A percentile compares a stretch with the other conserved stretches of the same genome.
phyloP scores from a whole-genome alignment of 2,888 invertebrate genomes.

The Teleogryllus oceanicus region DNA sequence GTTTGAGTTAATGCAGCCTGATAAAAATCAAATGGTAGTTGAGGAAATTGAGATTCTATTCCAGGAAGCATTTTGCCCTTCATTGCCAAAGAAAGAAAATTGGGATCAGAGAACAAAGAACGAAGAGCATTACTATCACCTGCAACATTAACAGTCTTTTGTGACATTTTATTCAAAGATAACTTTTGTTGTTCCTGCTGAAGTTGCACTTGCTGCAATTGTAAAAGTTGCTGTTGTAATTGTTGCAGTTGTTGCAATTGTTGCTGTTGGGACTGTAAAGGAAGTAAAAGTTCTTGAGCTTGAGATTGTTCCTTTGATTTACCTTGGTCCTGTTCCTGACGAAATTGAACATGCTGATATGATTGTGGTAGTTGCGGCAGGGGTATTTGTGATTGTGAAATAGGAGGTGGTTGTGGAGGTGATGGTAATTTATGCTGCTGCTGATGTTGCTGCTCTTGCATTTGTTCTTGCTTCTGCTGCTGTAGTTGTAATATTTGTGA shows the following conservation, averaged over 20 bases:
- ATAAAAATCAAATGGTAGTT: neutral
- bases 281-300: neutral
- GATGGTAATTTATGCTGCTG: constrained; percentile 24
- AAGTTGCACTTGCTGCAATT: constrained; percentile 30
- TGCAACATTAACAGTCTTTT: neutral
- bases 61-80: neutral
- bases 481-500: neutral
- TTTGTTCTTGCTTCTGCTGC: constrained; percentile 22
- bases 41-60: neutral
- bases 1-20: neutral
- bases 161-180: neutral
- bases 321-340: neutral
- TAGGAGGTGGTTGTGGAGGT: neutral
- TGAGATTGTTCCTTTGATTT: too few relatives aligned
- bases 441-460: constrained; percentile 25
- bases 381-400: neutral
- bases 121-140: neutral
- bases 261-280: neutral
- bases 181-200: neutral
- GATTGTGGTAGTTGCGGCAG: neutral
- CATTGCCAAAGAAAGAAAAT: neutral
- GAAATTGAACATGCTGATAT: neutral
- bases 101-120: neutral
- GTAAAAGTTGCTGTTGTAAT: constrained; percentile 30
- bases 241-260: constrained; percentile 21